A percentile compares a stretch with the other conserved stretches of the same genome.
Conservation (phyloP, 2,888 invertebrate genomes). For the Lepidochrysops patricia region DNA sequence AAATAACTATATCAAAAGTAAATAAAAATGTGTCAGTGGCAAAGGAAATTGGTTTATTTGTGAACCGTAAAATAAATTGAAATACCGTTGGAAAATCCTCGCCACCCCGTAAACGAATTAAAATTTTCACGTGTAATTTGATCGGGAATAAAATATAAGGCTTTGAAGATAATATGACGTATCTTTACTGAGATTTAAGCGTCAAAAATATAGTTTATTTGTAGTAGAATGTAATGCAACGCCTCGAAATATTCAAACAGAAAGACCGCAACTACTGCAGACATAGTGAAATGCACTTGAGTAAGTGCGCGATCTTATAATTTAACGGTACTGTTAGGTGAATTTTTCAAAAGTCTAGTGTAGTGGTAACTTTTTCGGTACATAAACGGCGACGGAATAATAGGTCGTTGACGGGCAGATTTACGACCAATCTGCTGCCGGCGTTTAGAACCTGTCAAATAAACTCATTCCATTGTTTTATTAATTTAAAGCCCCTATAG, state of each 20-base stretch:
- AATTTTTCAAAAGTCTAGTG: too few relatives aligned
- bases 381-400: not conserved
- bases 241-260: too few relatives aligned
- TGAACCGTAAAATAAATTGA: not conserved
- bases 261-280: too few relatives aligned
- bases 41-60: not conserved
- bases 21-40: not conserved
- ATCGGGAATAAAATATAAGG: not conserved
- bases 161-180: not conserved
- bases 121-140: slow-evolving; percentile 5
- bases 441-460: not conserved
- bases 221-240: not conserved
- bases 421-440: not conserved
- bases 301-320: too few relatives aligned
- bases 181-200: not conserved
- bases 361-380: too few relatives aligned
- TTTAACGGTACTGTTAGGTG: too few relatives aligned
- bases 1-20: not conserved
- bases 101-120: slow-evolving; percentile 22
- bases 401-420: not conserved
- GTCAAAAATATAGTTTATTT: not conserved
- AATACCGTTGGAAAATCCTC: slow-evolving; percentile 23
- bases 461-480: not conserved
- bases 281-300: too few relatives aligned
- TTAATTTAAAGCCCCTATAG: not conserved